A percentile compares a stretch with the other conserved stretches of the same genome.
Conservation (phyloP, 2,888 invertebrate genomes). For the Xanthia icteritia region DNA sequence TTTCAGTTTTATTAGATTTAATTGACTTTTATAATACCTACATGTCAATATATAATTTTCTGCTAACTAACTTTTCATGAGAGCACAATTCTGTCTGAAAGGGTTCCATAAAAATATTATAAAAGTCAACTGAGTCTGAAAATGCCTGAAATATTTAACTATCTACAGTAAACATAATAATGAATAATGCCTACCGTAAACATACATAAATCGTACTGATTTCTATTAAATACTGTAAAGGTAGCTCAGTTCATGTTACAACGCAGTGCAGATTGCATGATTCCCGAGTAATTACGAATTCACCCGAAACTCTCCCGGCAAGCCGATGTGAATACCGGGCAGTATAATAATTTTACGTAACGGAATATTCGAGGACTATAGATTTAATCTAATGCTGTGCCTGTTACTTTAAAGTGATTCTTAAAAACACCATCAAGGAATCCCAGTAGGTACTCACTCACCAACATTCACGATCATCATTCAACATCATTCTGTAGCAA, state of each 20-base stretch:
- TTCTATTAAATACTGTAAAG: slow-evolving; percentile 4
- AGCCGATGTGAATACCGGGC: not conserved
- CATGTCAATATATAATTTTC: not conserved
- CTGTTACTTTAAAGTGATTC: not conserved
- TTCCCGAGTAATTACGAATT: slow-evolving; percentile 29
- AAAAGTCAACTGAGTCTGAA: not conserved
- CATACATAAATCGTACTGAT: not conserved
- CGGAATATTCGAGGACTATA: not conserved
- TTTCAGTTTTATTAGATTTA: no score
- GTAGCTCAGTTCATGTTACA: not conserved
- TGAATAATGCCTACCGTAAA: not conserved
- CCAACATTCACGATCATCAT: not conserved
- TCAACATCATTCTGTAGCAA: not conserved
- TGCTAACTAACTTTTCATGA: not conserved
- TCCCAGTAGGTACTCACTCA: not conserved
- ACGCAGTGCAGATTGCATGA: slow-evolving; percentile 12
- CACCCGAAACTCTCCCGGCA: slow-evolving; percentile 12
- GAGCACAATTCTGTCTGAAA: not conserved
- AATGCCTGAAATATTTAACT: not conserved
- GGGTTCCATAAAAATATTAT: not conserved
- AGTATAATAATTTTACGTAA: not conserved
- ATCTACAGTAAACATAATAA: not conserved
- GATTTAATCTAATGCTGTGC: not conserved
- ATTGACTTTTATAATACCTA: not conserved
- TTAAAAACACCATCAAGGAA: not conserved